Conservation (phyloP, 2,888 invertebrate genomes). For the Plagodis pulveraria region DNA sequence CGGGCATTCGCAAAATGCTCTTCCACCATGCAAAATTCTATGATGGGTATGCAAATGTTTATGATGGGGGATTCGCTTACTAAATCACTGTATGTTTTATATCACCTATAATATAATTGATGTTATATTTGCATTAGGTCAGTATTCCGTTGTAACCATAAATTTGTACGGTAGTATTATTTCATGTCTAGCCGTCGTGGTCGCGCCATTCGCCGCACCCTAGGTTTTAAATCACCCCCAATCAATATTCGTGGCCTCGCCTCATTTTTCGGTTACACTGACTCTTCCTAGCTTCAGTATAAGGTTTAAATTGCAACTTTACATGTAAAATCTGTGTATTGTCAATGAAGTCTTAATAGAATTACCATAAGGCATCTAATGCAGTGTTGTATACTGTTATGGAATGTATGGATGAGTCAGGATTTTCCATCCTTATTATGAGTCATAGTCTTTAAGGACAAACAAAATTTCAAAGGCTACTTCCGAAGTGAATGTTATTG, state of each 20-base stretch:
- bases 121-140: too few species aligned
- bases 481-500: neutral
- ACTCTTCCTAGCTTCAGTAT: conserved; percentile 2
- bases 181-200: conserved; percentile 27
- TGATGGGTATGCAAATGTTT: too few species aligned
- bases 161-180: conserved; percentile 9
- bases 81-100: too few species aligned
- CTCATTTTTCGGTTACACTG: conserved; percentile 4
- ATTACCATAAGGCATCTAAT: conserved; percentile 20
- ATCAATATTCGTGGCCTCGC: conserved; percentile 31
- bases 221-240: conserved; percentile 21
- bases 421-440: conserved; percentile 22
- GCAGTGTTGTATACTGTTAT: conserved; percentile 12
- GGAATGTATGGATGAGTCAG: conserved; percentile 23
- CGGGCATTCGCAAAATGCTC: too few species aligned
- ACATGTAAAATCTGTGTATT: conserved; percentile 4
- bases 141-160: neutral
- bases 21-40: too few species aligned
- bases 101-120: too few species aligned
- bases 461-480: neutral
- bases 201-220: conserved; percentile 21
- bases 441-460: conserved; percentile 12
- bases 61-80: too few species aligned
- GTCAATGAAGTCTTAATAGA: conserved; percentile 20
- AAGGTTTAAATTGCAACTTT: conserved; percentile 18